Evolutionary conservation across 2,113 vertebrate species (phyloP).

Genomic region (Steatornis caripensis): DNA sequence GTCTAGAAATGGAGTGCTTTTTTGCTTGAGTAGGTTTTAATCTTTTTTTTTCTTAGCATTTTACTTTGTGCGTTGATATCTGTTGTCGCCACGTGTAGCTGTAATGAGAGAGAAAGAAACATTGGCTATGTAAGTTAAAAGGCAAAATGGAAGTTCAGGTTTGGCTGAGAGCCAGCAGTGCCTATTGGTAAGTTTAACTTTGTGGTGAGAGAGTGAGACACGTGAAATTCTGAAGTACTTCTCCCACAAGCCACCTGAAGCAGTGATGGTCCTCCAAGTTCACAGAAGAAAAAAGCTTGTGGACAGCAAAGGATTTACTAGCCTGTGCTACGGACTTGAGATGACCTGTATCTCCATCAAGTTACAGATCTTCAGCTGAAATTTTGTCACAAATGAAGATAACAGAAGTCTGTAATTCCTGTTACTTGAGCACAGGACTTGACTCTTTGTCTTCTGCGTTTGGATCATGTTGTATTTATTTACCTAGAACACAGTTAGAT

Average conservation of each 20-base stretch:
- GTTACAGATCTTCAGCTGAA: background rate
- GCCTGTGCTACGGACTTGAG: background rate
- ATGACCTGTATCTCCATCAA: background rate
- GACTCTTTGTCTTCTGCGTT: background rate
- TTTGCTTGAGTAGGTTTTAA: background rate
- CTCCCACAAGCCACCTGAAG: background rate
- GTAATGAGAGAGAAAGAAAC: background rate
- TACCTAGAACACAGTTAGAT: background rate
- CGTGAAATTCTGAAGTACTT: background rate
- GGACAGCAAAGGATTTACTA: background rate
- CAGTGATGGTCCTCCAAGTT: accelerated
- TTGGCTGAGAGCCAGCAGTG: background rate
- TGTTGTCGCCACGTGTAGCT: background rate
- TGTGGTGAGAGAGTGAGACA: background rate
- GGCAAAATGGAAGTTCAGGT: background rate
- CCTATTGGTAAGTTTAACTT: background rate
- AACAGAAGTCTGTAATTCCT: background rate
- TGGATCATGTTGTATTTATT: background rate
- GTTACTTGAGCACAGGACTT: background rate
- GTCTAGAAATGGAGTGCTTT: background rate
- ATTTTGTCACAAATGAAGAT: background rate
- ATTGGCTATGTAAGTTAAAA: background rate
- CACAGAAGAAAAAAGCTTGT: background rate
- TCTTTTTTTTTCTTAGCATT: background rate
- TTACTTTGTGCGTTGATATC: background rate